Evolutionary conservation across 2,888 invertebrate species (phyloP), one percentile per base, ranked within the genome.

Genomic region (Temnothorax unifasciatus): DNA sequence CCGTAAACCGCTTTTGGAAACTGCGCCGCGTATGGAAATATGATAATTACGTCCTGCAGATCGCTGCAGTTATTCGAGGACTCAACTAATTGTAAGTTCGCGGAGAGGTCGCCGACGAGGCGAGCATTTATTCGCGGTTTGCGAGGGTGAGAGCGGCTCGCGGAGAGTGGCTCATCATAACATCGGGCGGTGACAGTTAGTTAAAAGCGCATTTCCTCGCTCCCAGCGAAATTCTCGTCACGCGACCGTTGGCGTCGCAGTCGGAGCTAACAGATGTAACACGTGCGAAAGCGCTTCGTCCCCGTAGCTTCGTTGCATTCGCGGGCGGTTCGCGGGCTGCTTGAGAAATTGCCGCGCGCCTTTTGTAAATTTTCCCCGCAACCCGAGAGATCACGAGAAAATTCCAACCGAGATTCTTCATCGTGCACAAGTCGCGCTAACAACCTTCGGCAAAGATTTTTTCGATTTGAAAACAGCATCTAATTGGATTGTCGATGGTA

Each of bases 201-300:
- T 87, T 87, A 86, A 87, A 87, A 86, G 86, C 87, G 74, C 86
- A 76, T 87, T 87, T 87, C 77, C 84, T 63, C 21, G 63, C 63
- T 41, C 25, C 34, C 4, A 21, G 59, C 85, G 83, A 57, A 83
- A 83, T 75, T 85, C 81, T 75, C 76, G 61, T 66, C 85, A 57
- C 73, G 59, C 83, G 41, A 66, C 34, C 25, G 74, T 84, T 69
- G 61, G 57, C 59, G 59, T 83, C 61, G 79, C 83, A 52, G 54
- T 66, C 66, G 84, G 64, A 61, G 75, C 66, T 68, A 68, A 66
- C 41, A 82, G 59, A 50, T 68, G 68, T 71, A 74, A 82, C 84
- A 74, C 82, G 63, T 81, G 71, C 81, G 59, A 82, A 74, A 75
- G 34, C 69, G 50, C 66, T 68, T 82, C 79, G 63, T 69, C 15